Evolutionary conservation across 2,797 vertebrate genomes (phyloP), one percentile per base, ranked within the genome.

Genomic region (Macrochelys suwanniensis): DNA sequence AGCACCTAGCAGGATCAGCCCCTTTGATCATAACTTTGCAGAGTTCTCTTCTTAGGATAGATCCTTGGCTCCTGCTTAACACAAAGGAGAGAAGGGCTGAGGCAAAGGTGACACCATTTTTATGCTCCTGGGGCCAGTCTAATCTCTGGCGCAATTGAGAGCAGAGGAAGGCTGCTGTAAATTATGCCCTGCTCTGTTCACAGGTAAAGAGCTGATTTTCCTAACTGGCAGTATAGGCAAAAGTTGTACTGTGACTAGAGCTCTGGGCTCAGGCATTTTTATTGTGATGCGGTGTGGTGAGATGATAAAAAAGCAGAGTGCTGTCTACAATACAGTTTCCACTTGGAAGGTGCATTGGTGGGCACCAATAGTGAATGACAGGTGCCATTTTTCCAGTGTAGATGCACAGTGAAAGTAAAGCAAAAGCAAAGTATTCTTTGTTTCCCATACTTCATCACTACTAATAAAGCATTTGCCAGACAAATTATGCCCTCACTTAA

Each of bases 391-490:
- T 77, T 77, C 74, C 42, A 31, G 74, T 2, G 26, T 28, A 31
- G 45, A 49, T 77, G 74, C 45, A 49, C 16, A 77, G 26, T 49
- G 23, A 28, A 47, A 76, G 25, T 15, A 28, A 28, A 76, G 45
- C 87, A 89, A 37, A 68, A 42, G 21, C 21, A 42, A 37, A 23
- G 89, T 84, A 68, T 95, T 85, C 49, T 89, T 80, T 79, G 59
- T 76, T 95, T 68, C 92, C 45, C 89, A 82, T 80, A 85, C 50
- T 85, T 74, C 80, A 91, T 82, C 92, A 93, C 96, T 96, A 95
- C 33, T 26, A 77, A 77, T 28, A 77, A 28, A 49, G 87, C 89
- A 92, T 81, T 95, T 95, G 94, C 94, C 95, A 95, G 94, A 93
- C 21, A 91, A 93, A 95, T 89, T 91, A 49, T 95, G 95, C 94